Evolutionary conservation across 2,113 vertebrate genomes (phyloP).

Genomic region (Chionis minor): DNA sequence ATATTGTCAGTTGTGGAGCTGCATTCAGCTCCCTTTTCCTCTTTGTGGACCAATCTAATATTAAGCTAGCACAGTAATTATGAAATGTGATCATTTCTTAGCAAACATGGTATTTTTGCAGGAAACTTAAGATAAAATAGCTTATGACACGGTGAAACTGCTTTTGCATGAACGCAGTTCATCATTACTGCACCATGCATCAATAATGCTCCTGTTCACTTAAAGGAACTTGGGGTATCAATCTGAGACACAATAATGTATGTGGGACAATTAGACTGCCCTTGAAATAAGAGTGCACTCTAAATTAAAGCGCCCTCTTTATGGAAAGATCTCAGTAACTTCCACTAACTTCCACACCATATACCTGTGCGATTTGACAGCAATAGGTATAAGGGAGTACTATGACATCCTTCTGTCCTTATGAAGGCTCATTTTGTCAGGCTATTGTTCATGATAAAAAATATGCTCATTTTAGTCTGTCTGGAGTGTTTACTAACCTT

Average conservation of each 20-base stretch:
- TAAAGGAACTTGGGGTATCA: background rate
- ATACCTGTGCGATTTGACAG: background rate
- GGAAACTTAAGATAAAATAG: background rate
- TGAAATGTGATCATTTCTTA: background rate
- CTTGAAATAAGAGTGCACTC: background rate
- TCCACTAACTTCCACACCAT: background rate
- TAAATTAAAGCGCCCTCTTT: background rate
- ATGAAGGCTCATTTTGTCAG: background rate
- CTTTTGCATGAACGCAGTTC: background rate
- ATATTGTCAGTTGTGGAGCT: fast-evolving
- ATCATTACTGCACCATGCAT: background rate
- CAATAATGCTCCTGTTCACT: background rate
- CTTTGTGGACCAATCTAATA: background rate
- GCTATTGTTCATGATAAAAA: background rate
- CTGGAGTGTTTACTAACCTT: constrained; percentile 62
- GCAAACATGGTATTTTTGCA: background rate
- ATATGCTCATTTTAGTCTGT: background rate
- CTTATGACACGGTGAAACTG: background rate
- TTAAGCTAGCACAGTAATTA: background rate
- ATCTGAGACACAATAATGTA: background rate
- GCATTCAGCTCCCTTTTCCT: background rate
- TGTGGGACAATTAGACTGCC: background rate
- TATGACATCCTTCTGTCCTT: background rate
- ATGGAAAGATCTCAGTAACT: background rate
- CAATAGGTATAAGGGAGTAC: background rate